Conservation (phyloP, 1,140 invertebrate species). For the Fopius arisanus region DNA sequence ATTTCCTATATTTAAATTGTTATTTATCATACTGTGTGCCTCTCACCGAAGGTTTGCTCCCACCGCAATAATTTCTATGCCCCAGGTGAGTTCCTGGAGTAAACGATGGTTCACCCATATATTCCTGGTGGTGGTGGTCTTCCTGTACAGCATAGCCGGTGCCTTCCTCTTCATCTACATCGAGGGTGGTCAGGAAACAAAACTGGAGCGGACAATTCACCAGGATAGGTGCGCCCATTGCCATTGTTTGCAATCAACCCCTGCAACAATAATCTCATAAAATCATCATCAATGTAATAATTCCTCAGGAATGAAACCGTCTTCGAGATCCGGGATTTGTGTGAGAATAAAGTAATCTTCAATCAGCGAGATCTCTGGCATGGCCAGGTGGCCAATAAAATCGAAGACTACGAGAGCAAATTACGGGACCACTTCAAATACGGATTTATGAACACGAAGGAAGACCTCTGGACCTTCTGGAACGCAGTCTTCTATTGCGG, state of each 20-base stretch:
- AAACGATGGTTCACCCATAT: conserved; percentile 89
- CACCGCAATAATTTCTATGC: conserved; percentile 3
- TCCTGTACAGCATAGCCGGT: conserved; percentile 80
- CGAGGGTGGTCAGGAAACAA: conserved; percentile 72
- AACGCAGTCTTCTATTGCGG: conserved; percentile 91
- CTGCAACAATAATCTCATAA: not conserved
- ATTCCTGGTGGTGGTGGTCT: conserved; percentile 79
- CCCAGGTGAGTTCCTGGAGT: conserved; percentile 74
- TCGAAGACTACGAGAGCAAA: conserved; percentile 67
- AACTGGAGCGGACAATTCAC: conserved; percentile 62
- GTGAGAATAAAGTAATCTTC: conserved; percentile 46
- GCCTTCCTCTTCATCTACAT: conserved; percentile 78
- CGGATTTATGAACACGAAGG: conserved; percentile 55
- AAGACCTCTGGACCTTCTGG: conserved; percentile 85
- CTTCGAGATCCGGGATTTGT: conserved; percentile 49
- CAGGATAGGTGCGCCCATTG: conserved; percentile 54
- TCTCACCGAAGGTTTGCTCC: too few species aligned
- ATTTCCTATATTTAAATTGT: too few species aligned
- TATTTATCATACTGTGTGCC: too few species aligned
- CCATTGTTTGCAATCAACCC: not conserved
- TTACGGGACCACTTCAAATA: conserved; percentile 68
- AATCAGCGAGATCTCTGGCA: conserved; percentile 60
- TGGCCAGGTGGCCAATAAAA: conserved; percentile 56
- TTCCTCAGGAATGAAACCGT: conserved; percentile 53
- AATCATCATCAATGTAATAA: not conserved